Evolutionary conservation across 1,140 invertebrate species (phyloP), one percentile per base, ranked within the genome.

Genomic region (Philaenus spumarius): DNA sequence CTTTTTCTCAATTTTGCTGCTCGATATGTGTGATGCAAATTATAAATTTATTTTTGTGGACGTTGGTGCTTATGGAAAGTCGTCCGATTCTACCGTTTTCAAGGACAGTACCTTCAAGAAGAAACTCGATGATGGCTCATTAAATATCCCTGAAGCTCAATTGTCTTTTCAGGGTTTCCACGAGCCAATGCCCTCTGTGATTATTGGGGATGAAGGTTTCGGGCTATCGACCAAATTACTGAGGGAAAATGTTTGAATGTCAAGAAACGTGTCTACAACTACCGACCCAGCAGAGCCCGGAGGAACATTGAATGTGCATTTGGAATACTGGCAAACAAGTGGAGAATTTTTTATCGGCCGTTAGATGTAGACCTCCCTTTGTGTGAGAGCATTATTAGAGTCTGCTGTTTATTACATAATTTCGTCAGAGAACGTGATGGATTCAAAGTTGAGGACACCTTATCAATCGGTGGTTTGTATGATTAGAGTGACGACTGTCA

Each of bases 251-350:
- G 58, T 52, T 48, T 64, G 17, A 54, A 48, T 23, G 20, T 55
- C 11, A 55, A 67, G 30, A 64, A 73, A 58, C 56, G 65, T 20
- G 62, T 71, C 11, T 75, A 69, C 63, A 74, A 76, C 50, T 76
- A 74, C 59, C 42, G 66, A 34, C 58, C 66, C 14, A 61, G 58
- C 17, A 51, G 66, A 45, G 67, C 62, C 12, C 40, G 68, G 55
- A 35, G 68, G 22, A 61, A 55, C 47, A 57, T 70, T 7, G 67
- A 69, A 58, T 69, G 67, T 48, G 53, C 66, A 11, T 70, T 70
- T 56, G 66, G 65, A 9, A 73, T 75, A 56, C 23, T 65, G 1
- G 34, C 55, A 9, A 61, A 58, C 42, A 64, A 64, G 47, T 66
- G 62, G 62, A 34, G 65, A 23, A 67, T 68, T 55, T 66, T 67